A percentile compares a stretch with the other conserved stretches of the same genome.
Conservation (phyloP, 2,113 vertebrate species). For the Sclerurus mexicanus region DNA sequence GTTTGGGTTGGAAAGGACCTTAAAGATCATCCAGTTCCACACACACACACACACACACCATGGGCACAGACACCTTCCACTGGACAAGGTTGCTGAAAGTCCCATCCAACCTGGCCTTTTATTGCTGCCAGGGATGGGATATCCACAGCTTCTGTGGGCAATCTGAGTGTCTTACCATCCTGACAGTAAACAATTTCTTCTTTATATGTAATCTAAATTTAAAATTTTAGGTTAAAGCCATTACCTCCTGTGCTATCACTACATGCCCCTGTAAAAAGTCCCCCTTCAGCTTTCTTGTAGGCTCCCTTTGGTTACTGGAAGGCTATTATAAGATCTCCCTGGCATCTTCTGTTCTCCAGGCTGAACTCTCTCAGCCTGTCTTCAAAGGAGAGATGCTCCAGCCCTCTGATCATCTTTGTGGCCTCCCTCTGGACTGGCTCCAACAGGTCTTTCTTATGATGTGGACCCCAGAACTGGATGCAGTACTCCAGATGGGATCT, state of each 20-base stretch:
- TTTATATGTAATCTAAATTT: neutral
- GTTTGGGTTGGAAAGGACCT: neutral
- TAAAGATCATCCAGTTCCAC: neutral
- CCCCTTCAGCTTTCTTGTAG: neutral
- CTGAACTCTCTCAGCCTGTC: neutral
- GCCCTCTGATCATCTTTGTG: neutral
- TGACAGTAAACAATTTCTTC: neutral
- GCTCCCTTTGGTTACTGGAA: neutral
- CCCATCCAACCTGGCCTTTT: neutral
- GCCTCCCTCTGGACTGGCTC: neutral
- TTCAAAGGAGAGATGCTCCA: neutral
- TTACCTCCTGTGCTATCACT: neutral
- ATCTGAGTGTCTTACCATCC: neutral
- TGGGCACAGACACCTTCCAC: neutral
- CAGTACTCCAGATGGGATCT: neutral
- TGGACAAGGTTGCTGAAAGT: neutral
- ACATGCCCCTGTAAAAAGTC: neutral
- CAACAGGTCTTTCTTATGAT: neutral
- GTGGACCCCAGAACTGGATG: neutral
- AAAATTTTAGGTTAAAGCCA: neutral
- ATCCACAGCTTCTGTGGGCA: neutral
- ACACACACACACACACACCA: too few species aligned
- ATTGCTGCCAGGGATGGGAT: neutral
- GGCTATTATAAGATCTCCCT: neutral
- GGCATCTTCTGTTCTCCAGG: neutral